Evolutionary conservation across 1,140 invertebrate genomes (phyloP).

Genomic region (Laodelphax striatellus): DNA sequence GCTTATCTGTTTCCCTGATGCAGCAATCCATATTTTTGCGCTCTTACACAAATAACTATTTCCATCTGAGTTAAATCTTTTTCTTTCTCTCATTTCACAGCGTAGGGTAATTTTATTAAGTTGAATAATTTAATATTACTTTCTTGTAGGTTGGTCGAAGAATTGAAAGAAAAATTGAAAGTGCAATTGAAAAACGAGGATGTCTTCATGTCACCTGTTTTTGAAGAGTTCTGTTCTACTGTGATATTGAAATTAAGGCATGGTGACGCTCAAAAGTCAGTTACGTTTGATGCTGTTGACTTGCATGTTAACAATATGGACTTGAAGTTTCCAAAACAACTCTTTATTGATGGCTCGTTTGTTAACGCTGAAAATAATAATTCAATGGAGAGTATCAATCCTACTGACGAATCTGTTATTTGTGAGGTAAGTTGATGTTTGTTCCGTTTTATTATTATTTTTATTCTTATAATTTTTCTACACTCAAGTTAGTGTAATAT

Average conservation of each 20-base stretch:
- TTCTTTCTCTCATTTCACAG: too few species aligned
- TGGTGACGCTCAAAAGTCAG: slow-evolving; percentile 34
- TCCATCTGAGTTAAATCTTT: too few species aligned
- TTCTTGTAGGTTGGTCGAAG: slow-evolving; percentile 65
- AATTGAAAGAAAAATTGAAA: slow-evolving; percentile 72
- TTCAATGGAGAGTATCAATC: slow-evolving; percentile 63
- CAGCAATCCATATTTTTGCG: too few species aligned
- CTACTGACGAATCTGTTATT: slow-evolving; percentile 70
- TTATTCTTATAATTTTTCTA: neutral
- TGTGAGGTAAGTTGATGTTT: slow-evolving; percentile 40
- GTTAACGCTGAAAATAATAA: slow-evolving; percentile 58
- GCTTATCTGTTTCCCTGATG: too few species aligned
- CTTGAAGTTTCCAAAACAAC: slow-evolving; percentile 72
- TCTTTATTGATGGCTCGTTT: slow-evolving; percentile 88
- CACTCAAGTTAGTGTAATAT: too few species aligned
- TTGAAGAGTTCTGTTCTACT: slow-evolving; percentile 62
- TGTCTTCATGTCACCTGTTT: slow-evolving; percentile 85
- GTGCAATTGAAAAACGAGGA: slow-evolving; percentile 77
- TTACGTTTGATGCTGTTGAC: slow-evolving; percentile 61
- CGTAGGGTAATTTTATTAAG: too few species aligned
- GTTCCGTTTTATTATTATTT: neutral
- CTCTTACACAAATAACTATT: too few species aligned
- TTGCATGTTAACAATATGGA: slow-evolving; percentile 72
- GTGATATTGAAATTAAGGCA: slow-evolving; percentile 57
- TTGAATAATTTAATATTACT: neutral